A percentile compares a stretch with the other conserved stretches of the same genome.
These are phyloP conservation scores for Diarsia rubi DNA, from an alignment of 2,888 invertebrate species.

Conservation along the genomic window DNA sequence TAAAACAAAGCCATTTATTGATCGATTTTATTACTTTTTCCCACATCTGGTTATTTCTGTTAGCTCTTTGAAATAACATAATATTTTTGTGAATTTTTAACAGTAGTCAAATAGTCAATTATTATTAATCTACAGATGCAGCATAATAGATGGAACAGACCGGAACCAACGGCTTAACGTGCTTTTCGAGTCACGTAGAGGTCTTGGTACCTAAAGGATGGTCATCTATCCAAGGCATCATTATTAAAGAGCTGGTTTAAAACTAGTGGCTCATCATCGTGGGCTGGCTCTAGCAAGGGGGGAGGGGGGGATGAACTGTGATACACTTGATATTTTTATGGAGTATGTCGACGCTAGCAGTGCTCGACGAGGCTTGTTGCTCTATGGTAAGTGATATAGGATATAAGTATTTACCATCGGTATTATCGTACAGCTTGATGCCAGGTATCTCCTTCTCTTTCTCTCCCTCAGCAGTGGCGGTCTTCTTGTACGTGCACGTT, in stretches of 20 bases:
- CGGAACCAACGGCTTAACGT: not conserved
- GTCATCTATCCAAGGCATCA: not conserved
- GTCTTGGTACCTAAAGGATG: not conserved
- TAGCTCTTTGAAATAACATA: too few species aligned
- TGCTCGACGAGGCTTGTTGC: not conserved
- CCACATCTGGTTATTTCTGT: too few species aligned
- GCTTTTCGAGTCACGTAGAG: not conserved
- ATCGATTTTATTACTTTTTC: too few species aligned
- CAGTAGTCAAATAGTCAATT: too few species aligned
- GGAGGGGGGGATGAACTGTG: not conserved
- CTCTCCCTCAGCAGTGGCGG: constrained; percentile 84
- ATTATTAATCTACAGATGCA: not conserved
- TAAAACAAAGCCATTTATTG: too few species aligned
- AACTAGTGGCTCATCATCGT: too few species aligned
- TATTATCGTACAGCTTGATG: constrained; percentile 94
- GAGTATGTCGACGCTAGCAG: not conserved
- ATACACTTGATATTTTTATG: not conserved
- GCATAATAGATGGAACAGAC: not conserved
- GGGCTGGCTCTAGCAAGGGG: too few species aligned
- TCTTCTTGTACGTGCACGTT: constrained; percentile 93
- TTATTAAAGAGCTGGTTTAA: too few species aligned
- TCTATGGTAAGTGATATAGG: not conserved
- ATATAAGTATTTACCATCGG: constrained; percentile 84
- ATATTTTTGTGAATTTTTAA: too few species aligned
- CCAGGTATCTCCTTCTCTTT: constrained; percentile 94